Conservation (phyloP, 2,888 invertebrate species). For the Ellobium chinense region DNA sequence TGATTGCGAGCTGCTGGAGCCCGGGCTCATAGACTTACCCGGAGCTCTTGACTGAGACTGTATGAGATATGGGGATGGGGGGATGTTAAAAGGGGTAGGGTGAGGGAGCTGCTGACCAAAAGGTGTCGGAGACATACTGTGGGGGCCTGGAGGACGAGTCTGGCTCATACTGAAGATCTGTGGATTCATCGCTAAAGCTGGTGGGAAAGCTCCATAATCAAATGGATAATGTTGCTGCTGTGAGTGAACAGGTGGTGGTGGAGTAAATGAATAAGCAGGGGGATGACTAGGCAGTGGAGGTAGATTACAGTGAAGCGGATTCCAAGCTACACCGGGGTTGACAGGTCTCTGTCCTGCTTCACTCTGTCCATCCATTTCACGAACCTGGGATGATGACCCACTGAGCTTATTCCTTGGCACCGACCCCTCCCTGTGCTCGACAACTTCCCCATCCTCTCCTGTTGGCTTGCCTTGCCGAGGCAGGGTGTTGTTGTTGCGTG, state of each 20-base stretch:
- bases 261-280: conserved; percentile 20
- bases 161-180: conserved; percentile 21
- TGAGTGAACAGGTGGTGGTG: conserved; percentile 25
- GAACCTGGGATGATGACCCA: conserved; percentile 40
- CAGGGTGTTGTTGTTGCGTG: conserved; percentile 67
- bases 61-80: conserved; percentile 44
- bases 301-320: conserved; percentile 36
- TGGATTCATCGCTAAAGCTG: conserved; percentile 9
- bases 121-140: conserved; percentile 21
- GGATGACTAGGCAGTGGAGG: conserved; percentile 43
- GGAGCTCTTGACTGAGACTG: conserved; percentile 22
- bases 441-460: conserved; percentile 1
- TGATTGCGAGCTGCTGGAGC: conserved; percentile 47
- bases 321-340: conserved; percentile 47
- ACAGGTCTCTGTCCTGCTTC: conserved; percentile 23
- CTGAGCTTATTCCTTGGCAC: conserved; percentile 52
- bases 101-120: conserved; percentile 15
- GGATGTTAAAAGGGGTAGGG: conserved; percentile 22
- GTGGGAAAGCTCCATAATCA: conserved; percentile 33
- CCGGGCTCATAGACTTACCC: conserved; percentile 39
- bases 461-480: conserved; percentile 56
- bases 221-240: conserved; percentile 42
- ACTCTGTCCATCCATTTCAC: conserved; percentile 71
- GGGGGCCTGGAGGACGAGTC: background rate
- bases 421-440: conserved; percentile 55